phyloP scores from a whole-genome alignment of 2,797 vertebrate species.

The Onychomys leucogaster region DNA sequence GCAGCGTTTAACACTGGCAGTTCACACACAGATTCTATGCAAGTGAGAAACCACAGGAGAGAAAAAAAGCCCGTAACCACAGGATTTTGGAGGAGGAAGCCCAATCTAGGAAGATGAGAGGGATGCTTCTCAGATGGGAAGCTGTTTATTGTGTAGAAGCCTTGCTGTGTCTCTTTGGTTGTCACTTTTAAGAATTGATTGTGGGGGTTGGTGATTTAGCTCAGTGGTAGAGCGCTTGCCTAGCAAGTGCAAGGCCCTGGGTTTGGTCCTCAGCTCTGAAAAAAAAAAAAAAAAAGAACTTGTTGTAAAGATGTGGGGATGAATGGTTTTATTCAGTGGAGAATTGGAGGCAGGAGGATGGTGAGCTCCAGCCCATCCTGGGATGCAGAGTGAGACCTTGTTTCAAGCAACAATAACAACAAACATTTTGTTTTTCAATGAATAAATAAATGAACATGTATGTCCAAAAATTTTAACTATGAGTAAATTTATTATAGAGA shows the following conservation, averaged over 20 bases:
- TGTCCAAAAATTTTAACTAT: neutral
- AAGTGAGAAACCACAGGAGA: neutral
- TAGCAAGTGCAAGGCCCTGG: too few species aligned
- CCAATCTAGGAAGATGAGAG: neutral
- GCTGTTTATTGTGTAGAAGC: neutral
- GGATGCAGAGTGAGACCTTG: neutral
- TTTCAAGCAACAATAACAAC: neutral
- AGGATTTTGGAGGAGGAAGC: neutral
- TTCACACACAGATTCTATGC: neutral
- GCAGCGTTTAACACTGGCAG: too few species aligned
- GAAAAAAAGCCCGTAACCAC: neutral
- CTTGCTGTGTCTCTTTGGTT: neutral
- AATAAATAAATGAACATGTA: neutral
- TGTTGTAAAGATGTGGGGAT: neutral
- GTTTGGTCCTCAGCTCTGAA: too few species aligned
- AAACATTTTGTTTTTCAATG: neutral
- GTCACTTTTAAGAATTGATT: too few species aligned
- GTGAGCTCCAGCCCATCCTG: neutral
- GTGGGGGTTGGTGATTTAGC: too few species aligned
- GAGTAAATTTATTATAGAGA: conserved; percentile 4
- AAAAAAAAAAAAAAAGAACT: too few species aligned
- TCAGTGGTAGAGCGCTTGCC: too few species aligned
- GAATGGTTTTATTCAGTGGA: neutral
- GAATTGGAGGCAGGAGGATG: neutral
- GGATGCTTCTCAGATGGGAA: neutral